phyloP scores from a whole-genome alignment of 2,888 invertebrate genomes.

The Acleris cristana region DNA sequence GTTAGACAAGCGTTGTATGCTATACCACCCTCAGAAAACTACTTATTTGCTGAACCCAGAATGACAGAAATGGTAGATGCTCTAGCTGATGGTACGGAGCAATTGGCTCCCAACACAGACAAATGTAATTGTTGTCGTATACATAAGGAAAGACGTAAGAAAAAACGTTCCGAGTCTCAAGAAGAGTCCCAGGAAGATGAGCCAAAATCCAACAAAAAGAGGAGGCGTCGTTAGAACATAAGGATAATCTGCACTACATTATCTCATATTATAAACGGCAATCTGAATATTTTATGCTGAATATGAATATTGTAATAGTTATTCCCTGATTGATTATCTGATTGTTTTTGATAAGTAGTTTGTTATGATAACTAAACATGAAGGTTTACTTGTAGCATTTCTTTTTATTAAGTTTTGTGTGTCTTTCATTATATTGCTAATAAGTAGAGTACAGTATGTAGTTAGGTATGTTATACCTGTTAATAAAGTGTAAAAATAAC shows the following conservation, averaged over 20 bases:
- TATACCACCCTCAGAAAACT: slow-evolving; percentile 36
- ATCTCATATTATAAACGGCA: no score
- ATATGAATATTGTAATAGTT: no score
- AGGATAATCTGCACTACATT: background rate
- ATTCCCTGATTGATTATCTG: no score
- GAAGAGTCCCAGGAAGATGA: slow-evolving; percentile 12
- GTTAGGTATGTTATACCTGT: no score
- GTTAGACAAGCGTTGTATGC: slow-evolving; percentile 23
- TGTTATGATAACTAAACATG: no score
- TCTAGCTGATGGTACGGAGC: slow-evolving; percentile 11
- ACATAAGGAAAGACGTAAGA: slow-evolving; percentile 12
- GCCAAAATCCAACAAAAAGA: slow-evolving; percentile 5
- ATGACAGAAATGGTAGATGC: slow-evolving; percentile 23
- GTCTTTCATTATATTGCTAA: no score
- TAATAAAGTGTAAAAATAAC: no score
- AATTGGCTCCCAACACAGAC: slow-evolving; percentile 17
- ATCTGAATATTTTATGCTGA: no score
- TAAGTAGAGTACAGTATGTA: no score
- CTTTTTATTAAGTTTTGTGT: no score
- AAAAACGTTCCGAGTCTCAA: background rate
- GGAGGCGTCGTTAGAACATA: background rate
- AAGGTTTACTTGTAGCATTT: no score
- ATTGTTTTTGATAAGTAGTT: no score
- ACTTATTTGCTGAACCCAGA: slow-evolving; percentile 31
- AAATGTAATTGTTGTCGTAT: slow-evolving; percentile 25